These are phyloP conservation scores for Phragmatobia fuliginosa DNA, from an alignment of 2,888 invertebrate genomes.

Conservation along the genomic window DNA sequence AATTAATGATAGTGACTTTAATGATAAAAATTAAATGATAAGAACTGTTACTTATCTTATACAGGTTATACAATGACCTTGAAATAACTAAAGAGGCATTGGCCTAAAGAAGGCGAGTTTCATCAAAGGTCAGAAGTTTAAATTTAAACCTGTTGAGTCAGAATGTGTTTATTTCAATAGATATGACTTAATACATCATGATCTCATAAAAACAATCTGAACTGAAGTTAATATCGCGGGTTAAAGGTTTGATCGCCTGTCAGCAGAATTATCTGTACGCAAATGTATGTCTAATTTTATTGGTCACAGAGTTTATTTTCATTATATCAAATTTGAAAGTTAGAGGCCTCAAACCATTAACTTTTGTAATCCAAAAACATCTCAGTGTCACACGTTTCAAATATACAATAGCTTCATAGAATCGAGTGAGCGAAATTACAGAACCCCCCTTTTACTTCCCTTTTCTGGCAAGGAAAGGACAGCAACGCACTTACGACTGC, in stretches of 20 bases:
- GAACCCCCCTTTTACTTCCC: too few relatives aligned
- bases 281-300: neutral
- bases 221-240: neutral
- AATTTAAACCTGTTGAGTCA: neutral
- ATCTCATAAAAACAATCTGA: neutral
- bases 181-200: neutral
- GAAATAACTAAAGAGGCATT: constrained; percentile 25
- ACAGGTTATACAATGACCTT: constrained; percentile 14
- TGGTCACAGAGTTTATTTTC: neutral
- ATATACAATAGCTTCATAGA: too few relatives aligned
- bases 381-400: too few relatives aligned
- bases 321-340: too few relatives aligned
- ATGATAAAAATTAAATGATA: neutral
- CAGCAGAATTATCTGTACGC: neutral
- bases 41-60: constrained; percentile 4
- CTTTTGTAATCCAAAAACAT: too few relatives aligned
- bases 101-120: constrained; percentile 7
- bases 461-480: too few relatives aligned
- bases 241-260: neutral
- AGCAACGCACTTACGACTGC: neutral
- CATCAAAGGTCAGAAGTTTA: constrained; percentile 16
- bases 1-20: neutral
- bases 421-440: too few relatives aligned
- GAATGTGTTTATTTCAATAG: neutral
- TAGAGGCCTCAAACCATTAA: too few relatives aligned